Conservation (phyloP, 2,113 vertebrate genomes). For the Electrona antarctica region DNA sequence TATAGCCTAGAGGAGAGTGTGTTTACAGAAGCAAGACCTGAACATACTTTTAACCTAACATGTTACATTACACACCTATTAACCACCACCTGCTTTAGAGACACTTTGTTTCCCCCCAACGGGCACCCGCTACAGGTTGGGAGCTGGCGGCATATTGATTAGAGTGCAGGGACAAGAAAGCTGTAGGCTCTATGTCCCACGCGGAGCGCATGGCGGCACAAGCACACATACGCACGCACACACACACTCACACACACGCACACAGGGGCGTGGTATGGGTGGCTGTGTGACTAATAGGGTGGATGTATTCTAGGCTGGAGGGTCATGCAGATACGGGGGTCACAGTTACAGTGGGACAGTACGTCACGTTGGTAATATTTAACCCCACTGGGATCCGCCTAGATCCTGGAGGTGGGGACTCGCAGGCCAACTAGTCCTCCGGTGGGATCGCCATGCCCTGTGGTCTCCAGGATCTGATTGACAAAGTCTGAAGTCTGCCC, state of each 20-base stretch:
- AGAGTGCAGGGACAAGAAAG: constrained; percentile 51
- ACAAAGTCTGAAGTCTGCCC: constrained; percentile 98
- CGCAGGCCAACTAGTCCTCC: constrained; percentile 95
- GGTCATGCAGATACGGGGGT: constrained; percentile 91
- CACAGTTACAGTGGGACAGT: constrained; percentile 84
- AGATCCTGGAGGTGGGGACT: constrained; percentile 93
- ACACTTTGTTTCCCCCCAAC: constrained; percentile 45
- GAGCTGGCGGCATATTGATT: constrained; percentile 56
- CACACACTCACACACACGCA: constrained; percentile 66
- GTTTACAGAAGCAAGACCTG: constrained; percentile 28
- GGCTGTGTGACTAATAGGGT: constrained; percentile 72
- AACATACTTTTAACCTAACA: constrained; percentile 28
- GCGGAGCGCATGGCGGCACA: constrained; percentile 57
- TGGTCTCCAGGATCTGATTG: constrained; percentile 98
- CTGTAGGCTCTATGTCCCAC: constrained; percentile 47
- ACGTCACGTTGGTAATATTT: constrained; percentile 59
- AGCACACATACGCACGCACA: constrained; percentile 51
- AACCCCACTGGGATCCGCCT: constrained; percentile 60
- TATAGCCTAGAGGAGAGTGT: constrained; percentile 5
- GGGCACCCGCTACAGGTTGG: constrained; percentile 51
- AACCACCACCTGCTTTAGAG: constrained; percentile 53
- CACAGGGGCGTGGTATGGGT: constrained; percentile 56
- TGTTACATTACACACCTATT: constrained; percentile 60
- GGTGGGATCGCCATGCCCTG: constrained; percentile 92
- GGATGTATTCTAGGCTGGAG: constrained; percentile 81